Percentiles rank a stretch among this genome's conserved stretches.
These are phyloP conservation scores for Meloidogyne exigua DNA, from an alignment of 1,140 invertebrate genomes.

Conservation along the genomic window DNA sequence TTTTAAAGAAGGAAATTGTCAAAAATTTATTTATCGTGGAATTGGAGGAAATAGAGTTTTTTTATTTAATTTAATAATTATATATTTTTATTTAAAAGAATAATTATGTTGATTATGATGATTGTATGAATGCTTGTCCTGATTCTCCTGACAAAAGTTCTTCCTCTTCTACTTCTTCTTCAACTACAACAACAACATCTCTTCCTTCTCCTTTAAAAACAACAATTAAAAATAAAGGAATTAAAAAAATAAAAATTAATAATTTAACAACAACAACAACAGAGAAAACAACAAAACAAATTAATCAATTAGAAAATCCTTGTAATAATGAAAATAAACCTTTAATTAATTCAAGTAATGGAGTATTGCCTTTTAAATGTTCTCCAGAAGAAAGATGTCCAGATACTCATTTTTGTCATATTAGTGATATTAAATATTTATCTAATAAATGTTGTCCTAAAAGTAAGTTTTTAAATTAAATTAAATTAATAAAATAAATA, in stretches of 20 bases:
- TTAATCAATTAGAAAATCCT: slow-evolving; percentile 28
- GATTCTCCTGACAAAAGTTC: slow-evolving; percentile 15
- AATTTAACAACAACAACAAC: neutral
- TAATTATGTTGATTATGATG: slow-evolving; percentile 41
- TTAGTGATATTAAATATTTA: slow-evolving; percentile 29
- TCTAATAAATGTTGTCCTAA: slow-evolving; percentile 59
- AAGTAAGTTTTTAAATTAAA: slow-evolving; percentile 29
- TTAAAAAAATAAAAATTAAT: slow-evolving; percentile 20
- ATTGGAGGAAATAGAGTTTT: slow-evolving; percentile 59
- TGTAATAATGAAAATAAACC: neutral
- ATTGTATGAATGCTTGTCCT: slow-evolving; percentile 52
- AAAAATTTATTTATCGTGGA: slow-evolving; percentile 60
- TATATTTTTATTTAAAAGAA: slow-evolving; percentile 39
- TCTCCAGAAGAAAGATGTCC: slow-evolving; percentile 40
- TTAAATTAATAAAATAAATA: neutral
- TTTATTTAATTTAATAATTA: slow-evolving; percentile 42
- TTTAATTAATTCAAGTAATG: slow-evolving; percentile 5
- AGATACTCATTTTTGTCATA: slow-evolving; percentile 57
- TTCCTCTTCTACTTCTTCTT: neutral
- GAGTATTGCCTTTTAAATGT: slow-evolving; percentile 7
- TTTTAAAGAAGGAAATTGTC: slow-evolving; percentile 47
- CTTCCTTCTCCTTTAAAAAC: slow-evolving; percentile 53
- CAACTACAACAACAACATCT: slow-evolving; percentile 40
- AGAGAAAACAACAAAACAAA: neutral
- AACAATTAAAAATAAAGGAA: slow-evolving; percentile 43